A percentile compares a stretch with the other conserved stretches of the same genome.
phyloP scores from a whole-genome alignment of 2,888 invertebrate genomes.

The Tineola bisselliella region DNA sequence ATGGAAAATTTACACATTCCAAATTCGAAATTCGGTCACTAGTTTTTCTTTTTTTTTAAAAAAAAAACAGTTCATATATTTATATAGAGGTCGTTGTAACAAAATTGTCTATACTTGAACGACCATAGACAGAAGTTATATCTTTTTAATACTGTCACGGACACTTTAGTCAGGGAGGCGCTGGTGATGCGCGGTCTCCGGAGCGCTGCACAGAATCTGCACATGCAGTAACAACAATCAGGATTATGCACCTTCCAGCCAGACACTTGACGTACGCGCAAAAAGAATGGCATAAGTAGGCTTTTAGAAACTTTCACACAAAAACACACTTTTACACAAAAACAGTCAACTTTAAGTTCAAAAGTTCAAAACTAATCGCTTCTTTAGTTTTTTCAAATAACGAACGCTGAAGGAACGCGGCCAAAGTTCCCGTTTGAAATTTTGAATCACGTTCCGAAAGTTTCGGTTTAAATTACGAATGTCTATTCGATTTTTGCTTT shows the following conservation, averaged over 20 bases:
- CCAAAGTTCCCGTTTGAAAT: neutral
- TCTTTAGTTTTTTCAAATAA: neutral
- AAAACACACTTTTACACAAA: neutral
- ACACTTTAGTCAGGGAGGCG: conserved; percentile 49
- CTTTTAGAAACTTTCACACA: conserved; percentile 31
- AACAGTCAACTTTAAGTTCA: neutral
- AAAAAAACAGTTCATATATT: neutral
- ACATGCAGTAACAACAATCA: conserved; percentile 43
- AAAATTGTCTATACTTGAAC: conserved; percentile 49
- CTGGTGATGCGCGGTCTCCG: conserved; percentile 42
- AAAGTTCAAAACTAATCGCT: too few relatives aligned
- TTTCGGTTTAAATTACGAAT: neutral
- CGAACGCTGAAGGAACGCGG: too few relatives aligned
- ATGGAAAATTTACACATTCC: neutral
- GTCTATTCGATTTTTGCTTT: neutral
- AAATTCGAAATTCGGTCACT: neutral
- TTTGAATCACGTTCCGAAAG: neutral
- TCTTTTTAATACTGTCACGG: conserved; percentile 47
- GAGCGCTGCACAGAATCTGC: conserved; percentile 45
- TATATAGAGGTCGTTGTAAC: conserved; percentile 15
- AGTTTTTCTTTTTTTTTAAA: too few relatives aligned
- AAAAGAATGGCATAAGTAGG: conserved; percentile 59
- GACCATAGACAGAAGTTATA: conserved; percentile 59
- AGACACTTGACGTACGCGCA: conserved; percentile 35
- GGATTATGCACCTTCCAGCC: conserved; percentile 49